These are phyloP conservation scores for Spialia ferax DNA, from an alignment of 2,888 invertebrate species.

Conservation along the genomic window DNA sequence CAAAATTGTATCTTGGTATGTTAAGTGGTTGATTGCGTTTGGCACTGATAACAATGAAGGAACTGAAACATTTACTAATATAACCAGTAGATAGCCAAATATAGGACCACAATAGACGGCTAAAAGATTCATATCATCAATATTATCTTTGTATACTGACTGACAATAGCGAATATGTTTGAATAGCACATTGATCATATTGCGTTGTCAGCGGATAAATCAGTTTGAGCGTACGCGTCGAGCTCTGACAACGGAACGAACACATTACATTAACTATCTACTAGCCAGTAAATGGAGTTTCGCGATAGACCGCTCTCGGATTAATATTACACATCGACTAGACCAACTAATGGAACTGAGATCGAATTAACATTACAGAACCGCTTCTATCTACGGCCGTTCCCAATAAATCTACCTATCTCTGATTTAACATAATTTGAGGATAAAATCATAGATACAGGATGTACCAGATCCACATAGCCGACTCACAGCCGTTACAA, in stretches of 20 bases:
- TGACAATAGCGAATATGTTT: constrained; percentile 39
- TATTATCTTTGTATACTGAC: constrained; percentile 33
- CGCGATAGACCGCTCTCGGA: constrained; percentile 66
- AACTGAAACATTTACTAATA: constrained; percentile 18
- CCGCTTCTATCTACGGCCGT: constrained; percentile 45
- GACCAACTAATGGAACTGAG: constrained; percentile 62
- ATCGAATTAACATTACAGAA: constrained; percentile 67
- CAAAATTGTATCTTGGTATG: background rate
- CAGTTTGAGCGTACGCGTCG: constrained; percentile 62
- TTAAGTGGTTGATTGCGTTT: background rate
- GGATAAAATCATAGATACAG: too few species aligned
- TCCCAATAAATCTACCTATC: too few species aligned
- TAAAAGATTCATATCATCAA: constrained; percentile 34
- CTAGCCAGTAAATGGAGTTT: constrained; percentile 69
- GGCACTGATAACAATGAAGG: background rate
- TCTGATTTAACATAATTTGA: too few species aligned
- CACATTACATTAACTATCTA: constrained; percentile 40
- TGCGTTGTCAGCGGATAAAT: constrained; percentile 59
- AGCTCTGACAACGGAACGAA: constrained; percentile 39
- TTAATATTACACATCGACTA: constrained; percentile 66
- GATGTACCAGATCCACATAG: too few species aligned
- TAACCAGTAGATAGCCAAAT: constrained; percentile 16
- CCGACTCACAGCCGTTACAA: too few species aligned
- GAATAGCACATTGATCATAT: constrained; percentile 40
- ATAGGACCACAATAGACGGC: constrained; percentile 30